Conservation (phyloP, 2,888 invertebrate genomes). For the Punctoribates punctum region DNA sequence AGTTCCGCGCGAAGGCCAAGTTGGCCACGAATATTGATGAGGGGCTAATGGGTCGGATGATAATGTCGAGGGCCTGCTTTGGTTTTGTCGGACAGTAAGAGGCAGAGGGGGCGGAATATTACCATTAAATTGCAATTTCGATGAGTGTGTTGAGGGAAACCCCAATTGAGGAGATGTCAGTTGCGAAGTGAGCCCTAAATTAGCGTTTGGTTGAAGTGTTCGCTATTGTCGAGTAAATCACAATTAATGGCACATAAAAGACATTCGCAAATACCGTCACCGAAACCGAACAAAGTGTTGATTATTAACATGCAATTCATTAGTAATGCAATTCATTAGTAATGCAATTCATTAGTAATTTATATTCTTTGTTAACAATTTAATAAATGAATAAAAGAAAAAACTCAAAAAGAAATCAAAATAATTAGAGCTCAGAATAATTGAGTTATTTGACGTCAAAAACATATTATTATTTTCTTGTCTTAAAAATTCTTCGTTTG, state of each 20-base stretch:
- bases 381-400: background rate
- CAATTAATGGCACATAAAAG: background rate
- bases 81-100: background rate
- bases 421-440: too few species aligned
- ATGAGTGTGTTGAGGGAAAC: background rate
- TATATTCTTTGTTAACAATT: background rate
- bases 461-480: background rate
- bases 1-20: background rate
- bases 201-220: background rate
- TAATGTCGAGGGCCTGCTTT: background rate
- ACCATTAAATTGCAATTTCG: background rate
- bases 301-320: too few species aligned
- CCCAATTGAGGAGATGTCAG: too few species aligned
- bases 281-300: too few species aligned
- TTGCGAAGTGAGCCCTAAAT: background rate
- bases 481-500: background rate
- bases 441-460: too few species aligned
- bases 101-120: background rate
- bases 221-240: background rate
- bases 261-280: too few species aligned
- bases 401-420: background rate
- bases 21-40: conserved; percentile 15
- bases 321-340: too few species aligned
- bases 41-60: conserved; percentile 12
- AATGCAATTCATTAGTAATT: background rate